phyloP scores from a whole-genome alignment of 2,888 invertebrate species.

The Rotaria macrura region DNA sequence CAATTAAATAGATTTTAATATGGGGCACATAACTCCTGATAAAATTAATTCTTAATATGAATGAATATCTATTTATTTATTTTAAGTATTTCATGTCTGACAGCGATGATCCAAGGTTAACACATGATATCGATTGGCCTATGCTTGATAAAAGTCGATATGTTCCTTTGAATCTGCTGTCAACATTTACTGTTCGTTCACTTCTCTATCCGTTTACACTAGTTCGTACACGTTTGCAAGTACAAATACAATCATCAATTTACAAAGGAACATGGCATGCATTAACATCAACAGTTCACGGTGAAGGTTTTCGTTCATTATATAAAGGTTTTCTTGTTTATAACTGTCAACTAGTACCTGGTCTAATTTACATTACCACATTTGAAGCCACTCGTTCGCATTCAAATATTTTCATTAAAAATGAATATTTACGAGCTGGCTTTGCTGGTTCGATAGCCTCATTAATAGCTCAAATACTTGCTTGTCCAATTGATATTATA shows the following conservation, averaged over 20 bases:
- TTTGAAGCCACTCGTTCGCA: constrained; percentile 24
- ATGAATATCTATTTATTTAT: not conserved
- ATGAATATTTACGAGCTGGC: constrained; percentile 58
- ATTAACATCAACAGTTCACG: constrained; percentile 68
- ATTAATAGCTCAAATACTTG: constrained; percentile 79
- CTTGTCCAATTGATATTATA: constrained; percentile 88
- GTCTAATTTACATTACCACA: constrained; percentile 33
- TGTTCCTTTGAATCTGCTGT: constrained; percentile 78
- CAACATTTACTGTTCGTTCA: constrained; percentile 66
- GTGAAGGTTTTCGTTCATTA: constrained; percentile 73
- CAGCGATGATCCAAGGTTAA: not conserved
- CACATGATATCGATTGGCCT: constrained; percentile 75
- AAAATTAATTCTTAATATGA: not conserved
- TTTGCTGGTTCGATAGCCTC: constrained; percentile 82
- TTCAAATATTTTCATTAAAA: constrained; percentile 7
- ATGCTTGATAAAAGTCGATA: constrained; percentile 95
- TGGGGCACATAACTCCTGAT: not conserved
- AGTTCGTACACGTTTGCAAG: constrained; percentile 81
- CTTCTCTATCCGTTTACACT: constrained; percentile 80
- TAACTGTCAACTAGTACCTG: constrained; percentile 60
- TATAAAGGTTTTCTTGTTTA: constrained; percentile 92
- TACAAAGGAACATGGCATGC: constrained; percentile 67
- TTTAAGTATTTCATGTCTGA: not conserved
- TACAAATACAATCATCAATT: constrained; percentile 40
- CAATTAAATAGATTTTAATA: not conserved